Conservation (phyloP, 2,113 vertebrate genomes). For the Dipodomys merriami region DNA sequence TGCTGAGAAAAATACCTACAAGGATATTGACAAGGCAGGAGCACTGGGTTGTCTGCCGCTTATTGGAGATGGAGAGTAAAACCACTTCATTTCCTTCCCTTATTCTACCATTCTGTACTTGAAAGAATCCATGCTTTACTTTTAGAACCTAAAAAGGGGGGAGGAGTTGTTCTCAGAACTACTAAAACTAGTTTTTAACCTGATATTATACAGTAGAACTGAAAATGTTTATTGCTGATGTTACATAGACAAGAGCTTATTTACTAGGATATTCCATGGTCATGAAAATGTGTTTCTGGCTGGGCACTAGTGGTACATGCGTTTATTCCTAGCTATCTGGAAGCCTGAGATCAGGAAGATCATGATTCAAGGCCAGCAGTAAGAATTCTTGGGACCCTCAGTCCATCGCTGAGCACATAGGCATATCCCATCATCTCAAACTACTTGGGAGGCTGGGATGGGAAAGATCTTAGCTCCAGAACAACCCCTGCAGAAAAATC, state of each 20-base stretch:
- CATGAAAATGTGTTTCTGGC: neutral
- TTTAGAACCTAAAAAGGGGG: neutral
- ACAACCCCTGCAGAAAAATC: too few relatives aligned
- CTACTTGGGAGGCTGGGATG: too few relatives aligned
- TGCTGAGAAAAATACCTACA: neutral
- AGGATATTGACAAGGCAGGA: neutral
- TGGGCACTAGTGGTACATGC: too few relatives aligned
- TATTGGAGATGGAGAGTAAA: neutral
- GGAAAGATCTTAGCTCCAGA: too few relatives aligned
- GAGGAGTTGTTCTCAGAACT: too few relatives aligned
- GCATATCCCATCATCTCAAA: too few relatives aligned
- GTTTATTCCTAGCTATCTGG: too few relatives aligned
- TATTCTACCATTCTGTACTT: neutral
- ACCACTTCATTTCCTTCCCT: too few relatives aligned
- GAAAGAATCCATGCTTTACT: neutral
- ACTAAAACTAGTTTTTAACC: neutral
- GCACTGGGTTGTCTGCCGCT: neutral
- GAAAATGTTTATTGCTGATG: neutral
- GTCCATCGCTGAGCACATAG: neutral
- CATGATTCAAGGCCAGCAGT: too few relatives aligned
- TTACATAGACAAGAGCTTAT: neutral
- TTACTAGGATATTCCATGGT: neutral
- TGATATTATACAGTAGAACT: neutral
- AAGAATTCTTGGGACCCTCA: too few relatives aligned
- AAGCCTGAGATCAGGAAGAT: too few relatives aligned